phyloP scores from a whole-genome alignment of 2,888 invertebrate genomes.

The Linyphia triangularis region DNA sequence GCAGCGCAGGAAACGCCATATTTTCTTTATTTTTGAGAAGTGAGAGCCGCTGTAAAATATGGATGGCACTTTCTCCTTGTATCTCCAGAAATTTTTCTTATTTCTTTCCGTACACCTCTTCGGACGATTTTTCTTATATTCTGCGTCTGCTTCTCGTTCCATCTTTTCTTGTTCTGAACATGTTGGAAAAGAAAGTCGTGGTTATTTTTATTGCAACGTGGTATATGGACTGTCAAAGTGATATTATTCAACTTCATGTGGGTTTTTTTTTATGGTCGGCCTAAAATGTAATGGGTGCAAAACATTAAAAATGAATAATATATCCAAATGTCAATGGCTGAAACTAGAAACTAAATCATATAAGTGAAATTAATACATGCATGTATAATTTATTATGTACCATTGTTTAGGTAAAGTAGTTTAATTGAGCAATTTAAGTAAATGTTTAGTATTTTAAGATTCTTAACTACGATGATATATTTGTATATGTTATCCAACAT shows the following conservation, averaged over 20 bases:
- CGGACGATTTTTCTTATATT: conserved; percentile 16
- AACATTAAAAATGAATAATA: neutral
- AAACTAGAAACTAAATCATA: neutral
- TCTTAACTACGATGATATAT: too few relatives aligned
- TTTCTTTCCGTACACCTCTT: conserved; percentile 22
- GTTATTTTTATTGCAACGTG: conserved; percentile 20
- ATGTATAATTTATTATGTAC: too few relatives aligned
- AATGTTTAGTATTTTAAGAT: too few relatives aligned
- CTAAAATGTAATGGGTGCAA: neutral
- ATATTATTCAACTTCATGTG: conserved; percentile 8
- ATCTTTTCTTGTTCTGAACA: neutral
- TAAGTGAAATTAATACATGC: neutral
- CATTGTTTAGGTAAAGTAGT: too few relatives aligned
- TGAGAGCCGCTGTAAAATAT: conserved; percentile 53
- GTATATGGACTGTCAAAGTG: neutral
- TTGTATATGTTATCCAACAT: too few relatives aligned
- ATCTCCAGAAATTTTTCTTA: conserved; percentile 44
- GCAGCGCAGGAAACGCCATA: conserved; percentile 12
- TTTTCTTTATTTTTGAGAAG: conserved; percentile 35
- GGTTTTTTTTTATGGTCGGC: neutral
- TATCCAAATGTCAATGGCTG: neutral
- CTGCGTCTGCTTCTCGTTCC: conserved; percentile 4
- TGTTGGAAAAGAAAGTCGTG: neutral
- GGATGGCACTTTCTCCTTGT: conserved; percentile 37
- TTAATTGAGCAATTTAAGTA: too few relatives aligned